phyloP scores from a whole-genome alignment of 2,113 vertebrate species.

The Silurus meridionalis region DNA sequence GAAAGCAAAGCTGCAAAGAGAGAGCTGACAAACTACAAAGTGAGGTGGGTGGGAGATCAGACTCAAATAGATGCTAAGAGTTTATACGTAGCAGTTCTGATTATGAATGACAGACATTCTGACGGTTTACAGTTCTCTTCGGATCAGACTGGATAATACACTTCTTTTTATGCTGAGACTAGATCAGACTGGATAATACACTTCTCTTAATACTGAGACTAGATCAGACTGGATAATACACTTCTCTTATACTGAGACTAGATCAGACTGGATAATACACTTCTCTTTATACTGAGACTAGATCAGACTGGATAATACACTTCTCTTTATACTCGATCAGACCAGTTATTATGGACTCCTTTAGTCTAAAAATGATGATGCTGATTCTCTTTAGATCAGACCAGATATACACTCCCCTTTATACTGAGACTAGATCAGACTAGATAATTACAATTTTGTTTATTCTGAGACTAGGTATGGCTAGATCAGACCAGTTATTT shows the following conservation, averaged over 20 bases:
- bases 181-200: background rate
- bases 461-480: background rate
- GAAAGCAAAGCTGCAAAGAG: slow-evolving; percentile 24
- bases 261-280: background rate
- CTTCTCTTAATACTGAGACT: background rate
- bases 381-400: background rate
- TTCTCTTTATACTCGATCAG: background rate
- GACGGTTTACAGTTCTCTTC: no score
- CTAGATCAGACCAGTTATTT: background rate
- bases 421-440: background rate
- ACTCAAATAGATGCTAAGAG: background rate
- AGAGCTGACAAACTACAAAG: slow-evolving; percentile 20
- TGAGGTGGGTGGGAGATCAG: slow-evolving; percentile 3
- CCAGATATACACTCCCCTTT: background rate
- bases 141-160: background rate
- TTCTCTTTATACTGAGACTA: background rate
- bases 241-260: background rate
- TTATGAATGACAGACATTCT: background rate
- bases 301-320: background rate
- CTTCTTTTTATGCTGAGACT: background rate
- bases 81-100: background rate
- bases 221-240: background rate
- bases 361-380: no score
- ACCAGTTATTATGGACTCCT: background rate
- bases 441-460: background rate